Base-by-base conservation (phyloP, 1,140 invertebrate genomes). In the Drosophila pallidifrons region DNA sequence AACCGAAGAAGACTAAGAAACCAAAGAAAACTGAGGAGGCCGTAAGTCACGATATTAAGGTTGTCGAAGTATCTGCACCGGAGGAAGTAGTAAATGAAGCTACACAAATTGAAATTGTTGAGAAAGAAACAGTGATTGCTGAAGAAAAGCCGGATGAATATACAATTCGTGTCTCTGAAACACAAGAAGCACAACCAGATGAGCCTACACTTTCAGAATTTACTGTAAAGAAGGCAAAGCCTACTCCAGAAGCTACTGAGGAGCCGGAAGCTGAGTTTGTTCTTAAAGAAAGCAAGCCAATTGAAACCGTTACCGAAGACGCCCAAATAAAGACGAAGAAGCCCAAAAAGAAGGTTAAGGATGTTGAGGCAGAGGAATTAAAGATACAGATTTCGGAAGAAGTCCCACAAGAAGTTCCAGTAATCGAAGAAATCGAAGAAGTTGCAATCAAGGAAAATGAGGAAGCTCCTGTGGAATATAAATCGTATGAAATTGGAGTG, bases 21-120 rank as follows among this genome's bases (percentile, higher is more conserved):
- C 93, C 93, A 3, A 93, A 93, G 73, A 93, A 92, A 28, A 55
- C 81, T 28, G 91, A 91, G 67, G 93, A 81, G 59, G 65, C 38
- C 7, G 72, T 69, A 51, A 60, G 52, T 41, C 59, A 81, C 1
- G 77, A 91, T 60, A 80, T 92, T 10, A 82, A 91, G 65, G 69
- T 92, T 52, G 66, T 76, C 5, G 91, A 92, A 45, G 78, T 86
- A 1, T 15, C 47, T 7, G 68, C 54, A 32, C 61, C 79, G 1
- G 61, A 88, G 57, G 76, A 88, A 55, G 32, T 66, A 5, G 6
- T 66, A 43, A 13, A 10, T 6, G 73, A 88, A 75, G 41, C 30
- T 25, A 5, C 64, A 2, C 25, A 79, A 30, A 16, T 52, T 8
- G 43, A 70, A 25, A 32, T 70, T 35, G 59, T 78, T n/a, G 51